Conservation (phyloP, 2,888 invertebrate genomes). For the Zootermopsis nevadensis region DNA sequence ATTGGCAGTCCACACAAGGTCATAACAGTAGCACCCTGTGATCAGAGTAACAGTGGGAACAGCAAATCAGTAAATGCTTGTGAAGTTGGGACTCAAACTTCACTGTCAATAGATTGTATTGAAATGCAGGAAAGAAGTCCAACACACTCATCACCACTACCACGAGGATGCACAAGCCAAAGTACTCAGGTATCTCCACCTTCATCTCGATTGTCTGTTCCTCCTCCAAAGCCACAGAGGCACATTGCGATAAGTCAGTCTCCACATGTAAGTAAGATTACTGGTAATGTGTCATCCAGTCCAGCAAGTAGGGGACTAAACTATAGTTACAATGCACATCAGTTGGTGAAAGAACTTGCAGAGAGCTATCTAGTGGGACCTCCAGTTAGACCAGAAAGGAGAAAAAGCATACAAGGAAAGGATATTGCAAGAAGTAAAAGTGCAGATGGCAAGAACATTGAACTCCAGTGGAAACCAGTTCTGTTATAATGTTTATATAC, state of each 20-base stretch:
- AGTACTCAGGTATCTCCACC: conserved; percentile 37
- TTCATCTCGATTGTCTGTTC: background rate
- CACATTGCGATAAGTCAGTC: background rate
- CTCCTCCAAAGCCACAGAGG: conserved; percentile 18
- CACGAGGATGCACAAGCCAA: conserved; percentile 12
- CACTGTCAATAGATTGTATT: conserved; percentile 11
- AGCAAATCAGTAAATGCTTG: background rate
- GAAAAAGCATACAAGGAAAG: conserved; percentile 35
- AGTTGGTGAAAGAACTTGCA: conserved; percentile 9
- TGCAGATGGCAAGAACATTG: background rate
- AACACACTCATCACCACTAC: conserved; percentile 6
- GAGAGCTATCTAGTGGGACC: background rate
- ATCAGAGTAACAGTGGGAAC: background rate
- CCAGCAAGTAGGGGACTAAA: conserved; percentile 2
- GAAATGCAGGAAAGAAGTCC: background rate
- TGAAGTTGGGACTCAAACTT: conserved; percentile 32
- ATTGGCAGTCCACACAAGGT: conserved; percentile 12
- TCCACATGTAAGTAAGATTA: background rate
- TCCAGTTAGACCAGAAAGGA: conserved; percentile 32
- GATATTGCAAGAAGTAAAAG: conserved; percentile 30
- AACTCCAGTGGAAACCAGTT: background rate
- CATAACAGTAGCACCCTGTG: background rate
- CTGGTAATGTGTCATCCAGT: background rate
- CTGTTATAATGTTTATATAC: background rate
- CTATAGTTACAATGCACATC: conserved; percentile 27